A percentile compares a stretch with the other conserved stretches of the same genome.
phyloP scores from a whole-genome alignment of 2,113 vertebrate genomes.

The Tiliqua scincoides region DNA sequence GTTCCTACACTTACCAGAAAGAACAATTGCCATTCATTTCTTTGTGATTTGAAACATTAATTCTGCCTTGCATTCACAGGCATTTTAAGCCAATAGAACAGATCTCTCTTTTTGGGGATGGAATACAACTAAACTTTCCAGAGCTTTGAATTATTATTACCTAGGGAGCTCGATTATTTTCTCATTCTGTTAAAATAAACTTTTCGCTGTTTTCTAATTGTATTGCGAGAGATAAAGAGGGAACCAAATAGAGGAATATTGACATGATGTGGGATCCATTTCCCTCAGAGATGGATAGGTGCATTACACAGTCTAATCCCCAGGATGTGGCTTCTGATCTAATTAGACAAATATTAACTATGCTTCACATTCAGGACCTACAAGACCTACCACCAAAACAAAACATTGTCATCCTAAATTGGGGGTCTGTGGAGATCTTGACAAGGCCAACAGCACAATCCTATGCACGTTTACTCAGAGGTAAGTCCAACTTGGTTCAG shows the following conservation, averaged over 20 bases:
- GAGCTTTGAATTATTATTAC: conserved; percentile 5
- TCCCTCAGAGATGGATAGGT: conserved; percentile 27
- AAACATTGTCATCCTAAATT: background rate
- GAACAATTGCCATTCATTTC: background rate
- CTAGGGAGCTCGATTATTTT: background rate
- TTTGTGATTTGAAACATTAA: background rate
- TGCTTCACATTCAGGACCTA: background rate
- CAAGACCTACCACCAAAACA: background rate
- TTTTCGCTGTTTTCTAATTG: conserved; percentile 28
- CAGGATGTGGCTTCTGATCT: conserved; percentile 14
- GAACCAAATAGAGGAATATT: conserved; percentile 25
- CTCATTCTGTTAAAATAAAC: conserved; percentile 21
- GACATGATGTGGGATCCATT: conserved; percentile 16
- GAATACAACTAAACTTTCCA: conserved; percentile 3
- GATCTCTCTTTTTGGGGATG: background rate
- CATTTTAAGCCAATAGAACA: background rate
- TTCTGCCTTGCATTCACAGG: background rate
- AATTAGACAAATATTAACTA: conserved; percentile 26
- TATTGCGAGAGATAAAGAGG: conserved; percentile 25
- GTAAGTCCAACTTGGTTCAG: too few relatives aligned
- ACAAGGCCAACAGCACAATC: too few relatives aligned
- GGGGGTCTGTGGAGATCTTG: background rate
- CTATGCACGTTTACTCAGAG: too few relatives aligned
- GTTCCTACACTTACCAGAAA: too few relatives aligned
- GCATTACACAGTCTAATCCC: conserved; percentile 11